These are phyloP conservation scores for Volucella zonaria DNA, from an alignment of 2,888 invertebrate genomes.

Conservation along the genomic window DNA sequence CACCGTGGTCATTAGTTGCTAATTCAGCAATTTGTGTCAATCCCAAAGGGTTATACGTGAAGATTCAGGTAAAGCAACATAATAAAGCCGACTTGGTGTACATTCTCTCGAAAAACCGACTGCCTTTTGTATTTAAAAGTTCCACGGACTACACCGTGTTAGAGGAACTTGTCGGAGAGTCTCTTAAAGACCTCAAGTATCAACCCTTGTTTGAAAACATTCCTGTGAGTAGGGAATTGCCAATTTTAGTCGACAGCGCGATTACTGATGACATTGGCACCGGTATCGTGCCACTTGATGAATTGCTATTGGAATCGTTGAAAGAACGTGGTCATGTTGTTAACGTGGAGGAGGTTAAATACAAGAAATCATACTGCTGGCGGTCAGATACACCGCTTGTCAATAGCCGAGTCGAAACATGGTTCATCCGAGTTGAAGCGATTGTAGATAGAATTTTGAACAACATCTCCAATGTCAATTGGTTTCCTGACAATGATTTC, in stretches of 20 bases:
- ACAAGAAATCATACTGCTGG: slow-evolving; percentile 99
- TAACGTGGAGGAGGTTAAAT: slow-evolving; percentile 89
- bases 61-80: slow-evolving; percentile 85
- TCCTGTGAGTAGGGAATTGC: slow-evolving; percentile 86
- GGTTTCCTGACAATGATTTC: slow-evolving; percentile 96
- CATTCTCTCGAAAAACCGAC: slow-evolving; percentile 90
- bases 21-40: slow-evolving; percentile 96
- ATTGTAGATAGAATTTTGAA: slow-evolving; percentile 89
- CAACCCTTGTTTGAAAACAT: slow-evolving; percentile 89
- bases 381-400: slow-evolving; percentile 97
- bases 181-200: slow-evolving; percentile 90
- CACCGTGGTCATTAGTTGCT: slow-evolving; percentile 98
- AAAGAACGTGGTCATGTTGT: slow-evolving; percentile 89
- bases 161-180: slow-evolving; percentile 89
- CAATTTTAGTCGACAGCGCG: slow-evolving; percentile 91
- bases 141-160: slow-evolving; percentile 89
- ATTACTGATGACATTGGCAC: slow-evolving; percentile 97
- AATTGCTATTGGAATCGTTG: slow-evolving; percentile 90
- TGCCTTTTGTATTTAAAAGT: slow-evolving; percentile 89
- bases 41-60: slow-evolving; percentile 91
- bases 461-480: slow-evolving; percentile 92
- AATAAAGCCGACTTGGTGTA: slow-evolving; percentile 12
- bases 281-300: slow-evolving; percentile 96
- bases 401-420: slow-evolving; percentile 97
- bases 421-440: slow-evolving; percentile 96